Conservation (phyloP, 1,140 invertebrate species). For the Parasteatoda tepidariorum region DNA sequence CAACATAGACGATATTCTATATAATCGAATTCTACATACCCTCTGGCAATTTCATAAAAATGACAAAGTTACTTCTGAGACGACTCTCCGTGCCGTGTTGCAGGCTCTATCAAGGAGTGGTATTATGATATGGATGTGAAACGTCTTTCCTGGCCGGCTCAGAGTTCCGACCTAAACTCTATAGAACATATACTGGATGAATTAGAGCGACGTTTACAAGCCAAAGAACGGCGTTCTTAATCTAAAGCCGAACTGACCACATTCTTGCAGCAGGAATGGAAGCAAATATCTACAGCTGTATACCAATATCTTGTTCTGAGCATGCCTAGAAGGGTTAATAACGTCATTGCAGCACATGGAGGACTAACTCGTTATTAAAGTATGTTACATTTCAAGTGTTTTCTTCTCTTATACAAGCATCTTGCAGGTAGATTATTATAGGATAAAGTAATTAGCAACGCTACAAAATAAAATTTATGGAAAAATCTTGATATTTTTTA, state of each 20-base stretch:
- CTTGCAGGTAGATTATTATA: conserved; percentile 2
- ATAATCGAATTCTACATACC: neutral
- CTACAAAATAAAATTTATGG: too few species aligned
- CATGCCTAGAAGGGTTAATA: neutral
- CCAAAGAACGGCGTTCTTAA: neutral
- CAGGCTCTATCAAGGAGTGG: neutral
- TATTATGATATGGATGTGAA: neutral
- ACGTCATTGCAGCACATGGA: neutral
- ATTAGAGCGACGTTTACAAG: neutral
- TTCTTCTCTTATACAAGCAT: neutral
- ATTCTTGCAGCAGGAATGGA: conserved; percentile 5
- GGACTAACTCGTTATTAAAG: conserved; percentile 7
- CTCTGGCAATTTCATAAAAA: neutral
- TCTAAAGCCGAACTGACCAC: neutral
- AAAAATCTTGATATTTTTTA: too few species aligned
- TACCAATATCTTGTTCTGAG: conserved; percentile 15
- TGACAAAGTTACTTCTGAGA: neutral
- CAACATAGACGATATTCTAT: neutral
- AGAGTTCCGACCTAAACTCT: conserved; percentile 13
- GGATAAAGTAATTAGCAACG: too few species aligned
- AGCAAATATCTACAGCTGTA: neutral
- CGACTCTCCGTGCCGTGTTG: neutral
- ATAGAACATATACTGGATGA: neutral
- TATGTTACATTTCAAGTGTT: neutral
- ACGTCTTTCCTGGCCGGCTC: conserved; percentile 1